Base-by-base conservation (phyloP, 2,797 vertebrate genomes). In the Nothura maculosa region DNA sequence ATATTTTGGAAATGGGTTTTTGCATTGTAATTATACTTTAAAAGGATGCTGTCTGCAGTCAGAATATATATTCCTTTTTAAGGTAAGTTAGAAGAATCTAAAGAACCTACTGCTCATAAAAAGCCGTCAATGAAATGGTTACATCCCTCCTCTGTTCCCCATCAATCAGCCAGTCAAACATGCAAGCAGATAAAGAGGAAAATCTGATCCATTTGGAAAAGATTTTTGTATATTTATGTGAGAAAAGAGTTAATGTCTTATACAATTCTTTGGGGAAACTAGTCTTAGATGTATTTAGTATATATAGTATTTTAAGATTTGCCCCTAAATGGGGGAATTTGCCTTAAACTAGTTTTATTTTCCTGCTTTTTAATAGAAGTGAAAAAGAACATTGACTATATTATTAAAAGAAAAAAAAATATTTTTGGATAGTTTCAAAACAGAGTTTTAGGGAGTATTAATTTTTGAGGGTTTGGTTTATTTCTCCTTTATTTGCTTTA, bases 51-150 rank as follows among this genome's bases (percentile, higher is more conserved):
- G 14, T 62, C 86, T 79, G 30, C 62, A 79, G 32, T 42, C 64
- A 40, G 36, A 67, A 36, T 78, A 91, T 58, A 12, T 92, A 78
- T 68, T 85, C 0, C 1, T 64, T 92, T 87, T 50, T 57, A 81
- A 83, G 40, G 54, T 81, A 68, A 83, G 87, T 58, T 58, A 50
- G 57, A 74, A 74, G 50, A 60, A 60, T 78, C 62, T 85, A 69
- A 85, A 70, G 47, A 81, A 62, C n/a, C 50, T 58, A 79, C 74
- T 90, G 83, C n/a, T 93, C 52, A 36, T 47, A 85, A 69, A 87
- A 43, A 81, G 1, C 47, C 79, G 45, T 38, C n/a, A 81, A 36
- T 62, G 28, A 34, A 88, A 81, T 80, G 7, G 10, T 9, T 45
- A 38, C 5, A 3, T 25, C 83, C 84, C 3, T 85, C 13, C 42